Base-by-base conservation (phyloP, 2,888 invertebrate genomes). In the Vannuccia rotundouncinata region DNA sequence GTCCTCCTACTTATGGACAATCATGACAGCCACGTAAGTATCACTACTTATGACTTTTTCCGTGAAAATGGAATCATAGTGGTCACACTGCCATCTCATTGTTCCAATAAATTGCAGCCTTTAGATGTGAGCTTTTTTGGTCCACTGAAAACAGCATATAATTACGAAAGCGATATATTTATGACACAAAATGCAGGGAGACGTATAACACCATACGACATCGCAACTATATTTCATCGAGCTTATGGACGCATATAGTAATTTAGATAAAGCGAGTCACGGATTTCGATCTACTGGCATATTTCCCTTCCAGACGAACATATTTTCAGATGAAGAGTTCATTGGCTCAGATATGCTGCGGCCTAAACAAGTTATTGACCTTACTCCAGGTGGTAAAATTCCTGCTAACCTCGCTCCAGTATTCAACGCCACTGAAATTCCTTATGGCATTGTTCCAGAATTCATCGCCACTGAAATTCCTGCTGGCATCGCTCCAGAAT, bases 151-250 rank as follows among this genome's bases (percentile, higher is more conserved):
- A 81, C 83, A 17, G 85, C 84, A 29, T 83, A 84, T 59, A 84
- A 84, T 79, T 83, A 82, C 27, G 84, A 84, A 0, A 85, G 84
- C 84, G 84, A 87, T 81, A 82, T 84, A 66, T 88, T 86, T 86
- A 83, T 85, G 80, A 80, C 83, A 78, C 73, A 75, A 30, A 82
- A 84, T 83, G 84, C 85, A 1, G 86, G 86, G 5, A 87, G 85
- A 84, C 84, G 85, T 1, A 81, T 87, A 25, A 84, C 83, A 5
- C 86, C 86, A 78, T 84, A 84, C 81, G 82, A 82, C 25, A 60
- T 83, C 30, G 77, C 82, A 22, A 77, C 31, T 10, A n/a, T 83
- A 13, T 80, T 83, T 27, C 77, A 76, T n/a, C 76, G 79, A 74
- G 82, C 82, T 0, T 30, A 74, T n/a, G 31, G n/a, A 31, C 29